phyloP scores from a whole-genome alignment of 1,140 invertebrate species.

The Popillia japonica region DNA sequence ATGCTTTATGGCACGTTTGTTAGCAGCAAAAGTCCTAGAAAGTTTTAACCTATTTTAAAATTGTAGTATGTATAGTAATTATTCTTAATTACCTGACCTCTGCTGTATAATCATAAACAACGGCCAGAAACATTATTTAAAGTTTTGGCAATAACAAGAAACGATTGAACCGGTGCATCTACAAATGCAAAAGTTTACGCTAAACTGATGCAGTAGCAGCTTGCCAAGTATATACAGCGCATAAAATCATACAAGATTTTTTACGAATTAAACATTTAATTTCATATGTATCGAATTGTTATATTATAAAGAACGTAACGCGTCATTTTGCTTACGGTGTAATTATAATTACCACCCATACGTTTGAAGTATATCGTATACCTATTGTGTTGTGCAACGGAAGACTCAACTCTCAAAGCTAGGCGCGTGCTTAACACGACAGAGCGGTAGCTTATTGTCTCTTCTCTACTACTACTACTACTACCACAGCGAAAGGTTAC shows the following conservation, averaged over 20 bases:
- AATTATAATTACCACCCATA: too few species aligned
- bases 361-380: too few species aligned
- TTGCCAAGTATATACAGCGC: neutral
- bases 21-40: too few species aligned
- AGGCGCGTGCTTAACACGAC: neutral
- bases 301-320: too few species aligned
- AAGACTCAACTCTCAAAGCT: neutral
- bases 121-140: neutral
- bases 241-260: too few species aligned
- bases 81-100: neutral
- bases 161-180: constrained; percentile 4
- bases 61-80: too few species aligned
- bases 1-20: too few species aligned
- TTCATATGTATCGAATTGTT: too few species aligned
- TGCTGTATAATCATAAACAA: neutral
- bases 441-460: neutral
- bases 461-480: neutral
- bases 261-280: too few species aligned
- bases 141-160: constrained; percentile 22
- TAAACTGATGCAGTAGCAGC: neutral
- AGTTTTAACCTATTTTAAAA: too few species aligned
- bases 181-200: neutral
- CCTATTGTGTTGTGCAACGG: neutral
- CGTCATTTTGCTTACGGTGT: too few species aligned
- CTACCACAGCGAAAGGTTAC: neutral